These are phyloP conservation scores for Montipora cactus DNA, from an alignment of 64 coral and sea anemone genomes.

Conservation along the genomic window DNA sequence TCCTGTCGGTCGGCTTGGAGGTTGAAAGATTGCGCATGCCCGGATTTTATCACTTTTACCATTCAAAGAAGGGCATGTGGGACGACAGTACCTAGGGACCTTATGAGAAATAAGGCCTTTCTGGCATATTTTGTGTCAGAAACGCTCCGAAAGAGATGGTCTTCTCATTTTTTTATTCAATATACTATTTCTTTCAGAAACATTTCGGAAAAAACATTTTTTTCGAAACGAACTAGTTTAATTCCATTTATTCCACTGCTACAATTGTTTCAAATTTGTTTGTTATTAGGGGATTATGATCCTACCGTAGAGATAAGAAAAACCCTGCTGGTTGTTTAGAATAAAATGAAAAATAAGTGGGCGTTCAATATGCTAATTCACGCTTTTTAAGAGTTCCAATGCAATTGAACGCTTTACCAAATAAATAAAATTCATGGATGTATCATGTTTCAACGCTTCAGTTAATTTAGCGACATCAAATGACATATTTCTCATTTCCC, in stretches of 20 bases:
- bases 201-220: not conserved
- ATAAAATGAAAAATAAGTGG: not conserved
- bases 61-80: conserved; percentile 82
- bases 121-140: not conserved
- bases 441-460: not conserved
- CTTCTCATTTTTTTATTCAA: too few species aligned
- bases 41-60: conserved; percentile 90
- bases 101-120: not conserved
- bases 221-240: not conserved
- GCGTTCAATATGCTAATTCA: conserved; percentile 30
- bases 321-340: not conserved
- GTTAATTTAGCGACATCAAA: not conserved
- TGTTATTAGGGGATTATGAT: not conserved
- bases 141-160: not conserved
- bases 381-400: conserved; percentile 31
- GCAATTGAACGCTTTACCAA: not conserved
- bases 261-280: not conserved
- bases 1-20: conserved; percentile 65
- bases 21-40: conserved; percentile 78
- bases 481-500: not conserved
- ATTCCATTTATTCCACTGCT: not conserved
- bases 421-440: not conserved
- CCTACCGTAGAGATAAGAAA: not conserved
- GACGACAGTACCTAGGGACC: conserved; percentile 8
- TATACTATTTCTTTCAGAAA: too few species aligned